A percentile compares a stretch with the other conserved stretches of the same genome.
Conservation (phyloP, 2,797 vertebrate genomes). For the Avahi laniger region DNA sequence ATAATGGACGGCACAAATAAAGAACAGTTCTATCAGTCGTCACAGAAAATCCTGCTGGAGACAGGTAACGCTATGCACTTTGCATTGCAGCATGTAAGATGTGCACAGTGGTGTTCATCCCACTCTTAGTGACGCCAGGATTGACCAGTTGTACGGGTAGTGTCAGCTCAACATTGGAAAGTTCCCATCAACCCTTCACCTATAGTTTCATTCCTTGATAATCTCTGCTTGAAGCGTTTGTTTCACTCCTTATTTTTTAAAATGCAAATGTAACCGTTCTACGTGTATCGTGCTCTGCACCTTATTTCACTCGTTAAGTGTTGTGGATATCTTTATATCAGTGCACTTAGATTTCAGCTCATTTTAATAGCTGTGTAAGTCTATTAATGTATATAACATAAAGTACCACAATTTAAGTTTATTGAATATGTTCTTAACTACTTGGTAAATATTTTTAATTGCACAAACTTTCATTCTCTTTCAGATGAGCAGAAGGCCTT, state of each 20-base stretch:
- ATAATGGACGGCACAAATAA: no score
- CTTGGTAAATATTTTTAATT: background rate
- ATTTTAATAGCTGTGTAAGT: background rate
- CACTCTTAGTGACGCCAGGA: background rate
- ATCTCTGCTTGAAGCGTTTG: background rate
- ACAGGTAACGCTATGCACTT: background rate
- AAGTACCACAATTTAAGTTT: background rate
- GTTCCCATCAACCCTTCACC: background rate
- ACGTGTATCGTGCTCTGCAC: background rate
- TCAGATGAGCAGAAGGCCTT: slow-evolving; percentile 70
- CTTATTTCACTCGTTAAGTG: background rate
- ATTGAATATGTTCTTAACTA: background rate
- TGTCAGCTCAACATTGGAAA: background rate
- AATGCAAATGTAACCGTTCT: background rate
- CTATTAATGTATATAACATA: background rate
- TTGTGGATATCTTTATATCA: background rate
- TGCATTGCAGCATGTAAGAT: accelerated
- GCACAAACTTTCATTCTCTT: slow-evolving; percentile 12
- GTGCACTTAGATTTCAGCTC: background rate
- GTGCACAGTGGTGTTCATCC: accelerated
- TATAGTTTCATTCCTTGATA: background rate
- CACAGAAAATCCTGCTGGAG: background rate
- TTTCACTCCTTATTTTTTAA: background rate
- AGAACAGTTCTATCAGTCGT: accelerated
- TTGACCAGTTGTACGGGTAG: no score